phyloP scores from a whole-genome alignment of 1,140 invertebrate species.

The Cecropterus lyciades region DNA sequence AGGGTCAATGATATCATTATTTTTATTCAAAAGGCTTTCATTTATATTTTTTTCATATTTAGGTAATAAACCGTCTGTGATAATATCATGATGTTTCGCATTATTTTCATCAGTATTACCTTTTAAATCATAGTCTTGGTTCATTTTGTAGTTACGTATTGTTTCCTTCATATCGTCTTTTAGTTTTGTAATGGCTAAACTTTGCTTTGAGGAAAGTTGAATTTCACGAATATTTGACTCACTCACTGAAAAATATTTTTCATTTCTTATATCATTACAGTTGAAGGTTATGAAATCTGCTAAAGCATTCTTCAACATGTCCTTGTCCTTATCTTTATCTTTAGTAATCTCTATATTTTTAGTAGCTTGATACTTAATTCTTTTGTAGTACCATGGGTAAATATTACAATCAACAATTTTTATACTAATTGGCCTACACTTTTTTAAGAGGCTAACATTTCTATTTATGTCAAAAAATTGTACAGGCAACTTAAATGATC shows the following conservation, averaged over 20 bases:
- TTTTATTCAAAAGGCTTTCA: not conserved
- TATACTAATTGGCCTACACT: conserved; percentile 44
- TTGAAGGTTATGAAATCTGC: conserved; percentile 1
- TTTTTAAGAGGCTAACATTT: conserved; percentile 32
- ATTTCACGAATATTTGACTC: not conserved
- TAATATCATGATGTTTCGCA: not conserved
- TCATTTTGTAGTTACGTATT: no score
- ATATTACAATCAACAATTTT: conserved; percentile 52
- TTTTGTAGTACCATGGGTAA: conserved; percentile 47
- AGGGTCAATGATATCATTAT: not conserved
- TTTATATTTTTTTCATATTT: not conserved
- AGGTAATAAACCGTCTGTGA: not conserved
- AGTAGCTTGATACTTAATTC: conserved; percentile 12
- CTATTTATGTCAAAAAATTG: conserved; percentile 36
- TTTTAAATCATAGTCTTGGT: not conserved
- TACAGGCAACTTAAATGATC: conserved; percentile 19
- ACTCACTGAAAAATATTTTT: not conserved
- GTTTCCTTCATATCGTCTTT: not conserved
- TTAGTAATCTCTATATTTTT: no score
- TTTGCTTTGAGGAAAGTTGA: conserved; percentile 9
- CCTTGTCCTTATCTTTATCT: not conserved
- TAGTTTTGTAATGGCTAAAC: not conserved
- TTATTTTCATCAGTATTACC: not conserved
- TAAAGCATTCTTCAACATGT: not conserved
- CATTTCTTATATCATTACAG: not conserved